Evolutionary conservation across 2,113 vertebrate genomes (phyloP), one percentile per base, ranked within the genome.

Genomic region (Perccottus glenii): DNA sequence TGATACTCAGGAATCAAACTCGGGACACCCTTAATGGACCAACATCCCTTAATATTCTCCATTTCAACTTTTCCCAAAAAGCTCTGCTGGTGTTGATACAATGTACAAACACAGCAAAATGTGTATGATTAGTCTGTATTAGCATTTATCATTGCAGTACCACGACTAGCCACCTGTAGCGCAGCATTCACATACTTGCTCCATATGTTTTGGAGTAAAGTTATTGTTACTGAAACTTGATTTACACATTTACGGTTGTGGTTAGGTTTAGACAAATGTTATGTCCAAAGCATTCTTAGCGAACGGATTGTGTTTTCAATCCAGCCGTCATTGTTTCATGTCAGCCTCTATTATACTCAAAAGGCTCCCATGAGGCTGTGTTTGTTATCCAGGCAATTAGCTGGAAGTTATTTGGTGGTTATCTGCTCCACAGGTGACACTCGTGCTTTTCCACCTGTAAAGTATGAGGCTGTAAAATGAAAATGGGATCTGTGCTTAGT

Each of bases 311-410:
- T 40, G 72, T 61, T 72, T 78, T 61, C 72, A 75, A 57, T 59
- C 50, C 68, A 60, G 60, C 52, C 9, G 33, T 48, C 64, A 72
- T 75, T 81, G 80, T 80, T 67, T 57, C 64, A 3, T 70, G 63
- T 69, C 56, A 76, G 38, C 32, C 58, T 61, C 70, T 61, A 63
- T 82, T 84, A 87, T 89, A 83, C 83, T 85, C 81, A 88, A 85
- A 84, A 77, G 69, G 75, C 80, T 70, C 82, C 74, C 60, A 35
- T 73, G 83, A 85, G 81, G 66, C 69, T 52, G 15, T 84, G 81
- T 86, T 85, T 87, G 80, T 86, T 85, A 89, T 80, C 63, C 69
- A 57, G 75, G 73, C 87, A 85, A 89, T 85, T 89, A 87, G 81
- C 53, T 0, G 73, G 52, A 79, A 63, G 82, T 75, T 79, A 36